Evolutionary conservation across 2,113 vertebrate species (phyloP), one percentile per base, ranked within the genome.

Genomic region (Donacobius atricapilla): DNA sequence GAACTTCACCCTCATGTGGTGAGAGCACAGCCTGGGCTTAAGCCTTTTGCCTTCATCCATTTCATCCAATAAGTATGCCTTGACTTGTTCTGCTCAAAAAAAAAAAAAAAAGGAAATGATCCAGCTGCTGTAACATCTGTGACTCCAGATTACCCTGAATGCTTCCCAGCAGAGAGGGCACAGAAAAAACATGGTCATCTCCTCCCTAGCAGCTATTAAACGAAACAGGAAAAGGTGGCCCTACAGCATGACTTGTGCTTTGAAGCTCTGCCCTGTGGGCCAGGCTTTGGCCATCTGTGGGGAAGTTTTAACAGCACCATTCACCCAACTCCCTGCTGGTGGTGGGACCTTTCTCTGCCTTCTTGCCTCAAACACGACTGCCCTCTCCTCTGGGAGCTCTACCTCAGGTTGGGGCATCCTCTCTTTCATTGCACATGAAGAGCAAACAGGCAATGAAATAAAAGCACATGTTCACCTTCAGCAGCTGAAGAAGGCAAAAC

Each of bases 121-220:
- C 56, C 0, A 5, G 22, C 65, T 33, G 44, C 44, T 68, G n/a
- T 21, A 42, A n/a, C 2, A 6, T 21, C 76, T 39, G 42, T 40
- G 57, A 31, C 78, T 56, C 27, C 73, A 76, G 48, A 64, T 64
- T 65, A 56, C 53, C 64, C 72, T 8, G 47, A 8, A 21, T 1
- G 1, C 61, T 84, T 66, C 72, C 51, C 81, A 75, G 60, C 47
- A 56, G 51, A 65, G 56, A 73, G 68, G 21, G 54, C 54, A 37
- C 63, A 83, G 50, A 27, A 48, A 28, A 45, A 19, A 21, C 8
- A 0, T 3, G 5, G 71, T 65, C 80, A 4, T 44, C 42, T 83
- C 83, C 83, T 94, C 80, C 83, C 68, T 9, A 35, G 88, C 95
- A 93, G 94, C 94, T 94, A 71, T 48, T 35, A 40, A 87, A 81